These are phyloP conservation scores for Diadegma fenestrale DNA, from an alignment of 2,888 invertebrate species.

Conservation along the genomic window DNA sequence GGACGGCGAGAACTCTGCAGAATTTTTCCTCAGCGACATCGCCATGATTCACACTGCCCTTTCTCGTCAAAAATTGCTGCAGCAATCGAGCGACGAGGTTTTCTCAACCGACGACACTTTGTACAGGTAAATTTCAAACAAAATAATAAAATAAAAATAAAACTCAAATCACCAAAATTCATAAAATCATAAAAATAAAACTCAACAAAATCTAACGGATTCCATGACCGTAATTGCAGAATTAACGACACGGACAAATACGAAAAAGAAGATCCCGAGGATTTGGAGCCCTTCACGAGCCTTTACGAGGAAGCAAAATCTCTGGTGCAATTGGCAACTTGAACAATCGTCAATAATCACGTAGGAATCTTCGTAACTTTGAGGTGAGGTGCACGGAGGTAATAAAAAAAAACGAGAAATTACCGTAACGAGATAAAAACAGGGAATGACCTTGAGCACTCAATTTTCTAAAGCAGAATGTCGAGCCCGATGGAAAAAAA, in stretches of 20 bases:
- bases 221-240: constrained; percentile 71
- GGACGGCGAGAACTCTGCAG: constrained; percentile 73
- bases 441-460: too few species aligned
- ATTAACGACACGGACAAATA: constrained; percentile 77
- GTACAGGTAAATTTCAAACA: constrained; percentile 77
- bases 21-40: constrained; percentile 78
- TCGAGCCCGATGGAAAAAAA: too few species aligned
- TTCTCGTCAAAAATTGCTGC: constrained; percentile 75
- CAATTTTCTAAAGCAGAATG: too few species aligned
- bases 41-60: constrained; percentile 82
- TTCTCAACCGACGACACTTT: constrained; percentile 78
- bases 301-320: constrained; percentile 87
- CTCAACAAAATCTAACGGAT: neutral
- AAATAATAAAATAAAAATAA: too few species aligned
- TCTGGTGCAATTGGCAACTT: constrained; percentile 85
- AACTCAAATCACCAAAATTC: too few species aligned
- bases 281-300: constrained; percentile 83
- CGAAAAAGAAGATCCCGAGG: constrained; percentile 80
- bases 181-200: too few species aligned
- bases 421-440: neutral
- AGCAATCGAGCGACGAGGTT: constrained; percentile 74
- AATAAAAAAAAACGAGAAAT: neutral
- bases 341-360: constrained; percentile 40
- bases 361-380: constrained; percentile 23
- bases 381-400: constrained; percentile 4